These are phyloP conservation scores for Chaunax sp. DNA, from an alignment of 2,797 vertebrate species.

Conservation along the genomic window DNA sequence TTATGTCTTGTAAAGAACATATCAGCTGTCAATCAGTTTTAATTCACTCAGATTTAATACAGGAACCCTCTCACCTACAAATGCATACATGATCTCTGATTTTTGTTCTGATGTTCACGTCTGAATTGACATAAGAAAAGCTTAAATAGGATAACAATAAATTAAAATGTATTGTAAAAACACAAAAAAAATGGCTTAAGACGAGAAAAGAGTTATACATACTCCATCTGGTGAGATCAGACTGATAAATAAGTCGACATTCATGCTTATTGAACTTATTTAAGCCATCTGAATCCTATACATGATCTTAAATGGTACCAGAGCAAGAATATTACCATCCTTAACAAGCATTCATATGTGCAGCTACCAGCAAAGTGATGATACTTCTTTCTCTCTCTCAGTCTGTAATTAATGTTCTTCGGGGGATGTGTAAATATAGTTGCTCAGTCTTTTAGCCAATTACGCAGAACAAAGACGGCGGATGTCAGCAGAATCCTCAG, in stretches of 20 bases:
- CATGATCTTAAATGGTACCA: slow-evolving; percentile 15
- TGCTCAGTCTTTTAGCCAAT: slow-evolving; percentile 83
- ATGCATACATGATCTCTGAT: no score
- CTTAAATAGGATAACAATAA: no score
- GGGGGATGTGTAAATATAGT: slow-evolving; percentile 83
- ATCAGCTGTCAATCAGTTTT: slow-evolving; percentile 2
- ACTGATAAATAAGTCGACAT: not conserved
- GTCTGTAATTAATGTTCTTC: slow-evolving; percentile 83
- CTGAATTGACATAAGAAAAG: no score
- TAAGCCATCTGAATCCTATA: slow-evolving; percentile 13
- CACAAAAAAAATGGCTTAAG: no score
- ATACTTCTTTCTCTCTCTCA: slow-evolving; percentile 65
- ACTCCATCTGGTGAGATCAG: no score
- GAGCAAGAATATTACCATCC: slow-evolving; percentile 11
- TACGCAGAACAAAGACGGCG: slow-evolving; percentile 81
- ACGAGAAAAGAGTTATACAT: no score
- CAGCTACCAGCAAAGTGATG: slow-evolving; percentile 54
- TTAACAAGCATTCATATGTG: slow-evolving; percentile 56
- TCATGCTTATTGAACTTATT: slow-evolving; percentile 20
- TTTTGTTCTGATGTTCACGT: no score
- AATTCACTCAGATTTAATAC: slow-evolving; percentile 8
- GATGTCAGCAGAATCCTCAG: slow-evolving; percentile 82
- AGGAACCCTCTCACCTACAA: slow-evolving; percentile 6
- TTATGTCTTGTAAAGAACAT: not conserved
- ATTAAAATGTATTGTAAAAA: no score